phyloP scores from a whole-genome alignment of 2,113 vertebrate species.

The Phyllopteryx taeniolatus region DNA sequence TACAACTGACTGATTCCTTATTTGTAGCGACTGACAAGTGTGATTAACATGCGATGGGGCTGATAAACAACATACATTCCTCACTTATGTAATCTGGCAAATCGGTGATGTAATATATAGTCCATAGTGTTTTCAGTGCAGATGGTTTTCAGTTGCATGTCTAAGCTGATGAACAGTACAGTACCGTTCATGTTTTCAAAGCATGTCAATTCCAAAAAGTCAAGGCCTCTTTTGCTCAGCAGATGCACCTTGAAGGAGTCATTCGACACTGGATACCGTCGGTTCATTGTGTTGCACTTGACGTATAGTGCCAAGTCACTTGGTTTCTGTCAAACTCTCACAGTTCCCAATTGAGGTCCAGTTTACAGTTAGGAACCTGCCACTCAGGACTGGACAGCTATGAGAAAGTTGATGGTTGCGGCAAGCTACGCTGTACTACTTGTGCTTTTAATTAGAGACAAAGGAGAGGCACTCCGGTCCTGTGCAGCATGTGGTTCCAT shows the following conservation, averaged over 20 bases:
- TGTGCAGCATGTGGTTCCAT: slow-evolving; percentile 71
- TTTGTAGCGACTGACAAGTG: slow-evolving; percentile 14
- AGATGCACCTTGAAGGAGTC: slow-evolving; percentile 29
- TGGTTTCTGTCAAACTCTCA: slow-evolving; percentile 30
- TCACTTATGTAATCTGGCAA: slow-evolving; percentile 46
- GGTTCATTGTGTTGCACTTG: slow-evolving; percentile 51
- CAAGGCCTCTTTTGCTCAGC: slow-evolving; percentile 48
- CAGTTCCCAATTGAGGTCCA: slow-evolving; percentile 24
- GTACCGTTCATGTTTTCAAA: slow-evolving; percentile 35
- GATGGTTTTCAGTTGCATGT: slow-evolving; percentile 26
- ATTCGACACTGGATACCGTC: slow-evolving; percentile 45
- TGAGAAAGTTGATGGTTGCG: slow-evolving; percentile 19
- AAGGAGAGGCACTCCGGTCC: slow-evolving; percentile 55
- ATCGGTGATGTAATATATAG: slow-evolving; percentile 41
- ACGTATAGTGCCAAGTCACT: slow-evolving; percentile 45
- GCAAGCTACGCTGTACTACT: slow-evolving; percentile 46
- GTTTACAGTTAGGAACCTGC: slow-evolving; percentile 35
- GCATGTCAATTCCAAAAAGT: slow-evolving; percentile 48
- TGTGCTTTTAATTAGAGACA: slow-evolving; percentile 76
- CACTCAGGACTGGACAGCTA: background rate
- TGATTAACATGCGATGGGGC: slow-evolving; percentile 35
- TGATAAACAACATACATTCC: slow-evolving; percentile 39
- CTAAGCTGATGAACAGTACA: slow-evolving; percentile 18
- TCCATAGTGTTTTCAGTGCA: slow-evolving; percentile 21
- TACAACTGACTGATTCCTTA: slow-evolving; percentile 11